These are phyloP conservation scores for Mesembrinibis cayennensis DNA, from an alignment of 2,113 vertebrate species.

Conservation along the genomic window DNA sequence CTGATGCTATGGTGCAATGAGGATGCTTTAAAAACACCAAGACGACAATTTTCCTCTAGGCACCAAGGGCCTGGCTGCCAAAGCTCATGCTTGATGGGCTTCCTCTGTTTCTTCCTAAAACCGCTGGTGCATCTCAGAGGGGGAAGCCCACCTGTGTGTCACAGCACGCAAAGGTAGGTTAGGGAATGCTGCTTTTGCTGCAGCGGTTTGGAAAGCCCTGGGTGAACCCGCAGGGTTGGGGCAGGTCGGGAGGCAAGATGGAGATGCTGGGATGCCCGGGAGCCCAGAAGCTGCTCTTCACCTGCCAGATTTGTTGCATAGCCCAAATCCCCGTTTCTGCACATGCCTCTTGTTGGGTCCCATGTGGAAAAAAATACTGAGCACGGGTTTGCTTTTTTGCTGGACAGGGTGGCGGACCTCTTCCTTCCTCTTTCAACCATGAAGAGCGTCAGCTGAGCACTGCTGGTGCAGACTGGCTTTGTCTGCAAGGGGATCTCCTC, in stretches of 20 bases:
- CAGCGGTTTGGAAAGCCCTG: not conserved
- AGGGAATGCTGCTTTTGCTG: not conserved
- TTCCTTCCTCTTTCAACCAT: not conserved
- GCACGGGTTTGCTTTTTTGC: not conserved
- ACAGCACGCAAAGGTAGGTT: not conserved
- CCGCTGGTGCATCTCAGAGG: not conserved
- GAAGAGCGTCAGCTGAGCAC: not conserved
- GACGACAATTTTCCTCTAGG: not conserved
- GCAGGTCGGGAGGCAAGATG: not conserved
- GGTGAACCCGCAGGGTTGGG: not conserved
- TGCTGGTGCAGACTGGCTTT: not conserved
- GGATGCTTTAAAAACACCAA: not conserved
- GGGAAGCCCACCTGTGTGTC: rapidly evolving
- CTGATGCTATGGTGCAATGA: rapidly evolving
- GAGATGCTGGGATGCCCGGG: not conserved
- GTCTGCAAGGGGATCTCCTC: not conserved
- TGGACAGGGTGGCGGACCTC: not conserved
- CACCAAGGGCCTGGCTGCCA: too few species aligned
- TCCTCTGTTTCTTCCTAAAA: not conserved
- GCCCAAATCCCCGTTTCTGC: not conserved
- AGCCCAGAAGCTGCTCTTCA: not conserved
- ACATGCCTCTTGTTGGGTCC: rapidly evolving
- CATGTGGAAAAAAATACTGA: not conserved
- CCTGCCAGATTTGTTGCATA: too few species aligned
- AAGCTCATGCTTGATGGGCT: not conserved